Evolutionary conservation across 1,140 invertebrate genomes (phyloP).

Genomic region (Heliothis subflexa): DNA sequence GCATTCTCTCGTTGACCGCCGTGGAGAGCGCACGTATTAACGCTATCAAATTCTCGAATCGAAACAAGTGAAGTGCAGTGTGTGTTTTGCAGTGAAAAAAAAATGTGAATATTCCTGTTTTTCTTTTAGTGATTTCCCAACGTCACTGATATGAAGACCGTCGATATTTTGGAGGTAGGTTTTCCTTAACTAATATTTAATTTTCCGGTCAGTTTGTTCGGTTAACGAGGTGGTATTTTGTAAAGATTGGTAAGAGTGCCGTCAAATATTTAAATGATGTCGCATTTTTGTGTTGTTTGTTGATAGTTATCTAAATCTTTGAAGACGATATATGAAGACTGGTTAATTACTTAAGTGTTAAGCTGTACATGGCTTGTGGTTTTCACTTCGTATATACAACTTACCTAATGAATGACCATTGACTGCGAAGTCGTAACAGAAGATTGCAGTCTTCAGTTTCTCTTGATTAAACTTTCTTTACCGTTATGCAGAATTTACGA

Average conservation of each 20-base stretch:
- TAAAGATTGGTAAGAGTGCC: slow-evolving; percentile 23
- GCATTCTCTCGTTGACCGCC: slow-evolving; percentile 61
- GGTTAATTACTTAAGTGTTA: slow-evolving; percentile 4
- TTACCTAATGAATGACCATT: not conserved
- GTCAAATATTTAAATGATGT: slow-evolving; percentile 39
- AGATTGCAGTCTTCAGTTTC: not conserved
- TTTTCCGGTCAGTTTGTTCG: not conserved
- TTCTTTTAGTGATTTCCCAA: slow-evolving; percentile 41
- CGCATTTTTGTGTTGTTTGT: slow-evolving; percentile 15
- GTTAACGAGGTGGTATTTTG: slow-evolving; percentile 31
- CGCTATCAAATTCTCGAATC: slow-evolving; percentile 14
- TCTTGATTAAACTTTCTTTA: not conserved
- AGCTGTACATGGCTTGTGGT: not conserved
- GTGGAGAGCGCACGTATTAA: slow-evolving; percentile 51
- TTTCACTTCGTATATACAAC: slow-evolving; percentile 3
- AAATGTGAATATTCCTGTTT: slow-evolving; percentile 48
- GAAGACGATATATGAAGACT: slow-evolving; percentile 14
- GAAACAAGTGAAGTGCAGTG: slow-evolving; percentile 45
- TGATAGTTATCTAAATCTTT: slow-evolving; percentile 5
- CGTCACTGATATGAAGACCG: slow-evolving; percentile 45
- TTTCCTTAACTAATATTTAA: slow-evolving; percentile 4
- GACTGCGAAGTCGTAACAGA: not conserved
- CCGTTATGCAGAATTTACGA: not conserved
- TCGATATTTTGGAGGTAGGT: slow-evolving; percentile 51
- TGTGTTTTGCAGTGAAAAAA: slow-evolving; percentile 46